phyloP scores from a whole-genome alignment of 2,888 invertebrate genomes.

The Standfussiana lucernea region DNA sequence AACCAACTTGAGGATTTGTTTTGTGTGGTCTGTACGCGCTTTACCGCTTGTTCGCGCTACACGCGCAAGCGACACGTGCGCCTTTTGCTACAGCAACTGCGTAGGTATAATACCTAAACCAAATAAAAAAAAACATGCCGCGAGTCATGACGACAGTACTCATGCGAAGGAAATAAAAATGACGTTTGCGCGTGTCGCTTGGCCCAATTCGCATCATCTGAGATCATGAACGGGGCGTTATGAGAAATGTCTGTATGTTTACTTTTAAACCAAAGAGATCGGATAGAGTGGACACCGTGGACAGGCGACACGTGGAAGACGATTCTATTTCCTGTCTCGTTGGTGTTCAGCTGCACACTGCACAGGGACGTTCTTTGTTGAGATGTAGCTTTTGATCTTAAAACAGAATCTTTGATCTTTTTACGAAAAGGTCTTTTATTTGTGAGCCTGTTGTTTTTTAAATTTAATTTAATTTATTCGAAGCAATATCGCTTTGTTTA shows the following conservation, averaged over 20 bases:
- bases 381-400: conserved; percentile 37
- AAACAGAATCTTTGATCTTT: conserved; percentile 25
- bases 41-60: not conserved
- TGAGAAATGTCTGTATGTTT: not conserved
- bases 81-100: not conserved
- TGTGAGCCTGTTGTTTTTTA: not conserved
- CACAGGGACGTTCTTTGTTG: conserved; percentile 37
- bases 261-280: conserved; percentile 13
- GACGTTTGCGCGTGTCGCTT: not conserved
- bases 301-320: conserved; percentile 12
- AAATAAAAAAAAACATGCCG: not conserved
- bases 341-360: conserved; percentile 33
- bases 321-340: conserved; percentile 50
- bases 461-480: not conserved
- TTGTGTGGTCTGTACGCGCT: not conserved
- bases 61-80: not conserved
- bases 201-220: not conserved
- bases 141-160: not conserved
- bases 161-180: not conserved
- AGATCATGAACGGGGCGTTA: not conserved
- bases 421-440: conserved; percentile 9
- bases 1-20: not conserved
- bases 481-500: not conserved
- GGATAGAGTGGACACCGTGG: not conserved
- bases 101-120: too few relatives aligned